A percentile compares a stretch with the other conserved stretches of the same genome.
Conservation (phyloP, 1,140 invertebrate genomes). For the Gryllus bimaculatus region DNA sequence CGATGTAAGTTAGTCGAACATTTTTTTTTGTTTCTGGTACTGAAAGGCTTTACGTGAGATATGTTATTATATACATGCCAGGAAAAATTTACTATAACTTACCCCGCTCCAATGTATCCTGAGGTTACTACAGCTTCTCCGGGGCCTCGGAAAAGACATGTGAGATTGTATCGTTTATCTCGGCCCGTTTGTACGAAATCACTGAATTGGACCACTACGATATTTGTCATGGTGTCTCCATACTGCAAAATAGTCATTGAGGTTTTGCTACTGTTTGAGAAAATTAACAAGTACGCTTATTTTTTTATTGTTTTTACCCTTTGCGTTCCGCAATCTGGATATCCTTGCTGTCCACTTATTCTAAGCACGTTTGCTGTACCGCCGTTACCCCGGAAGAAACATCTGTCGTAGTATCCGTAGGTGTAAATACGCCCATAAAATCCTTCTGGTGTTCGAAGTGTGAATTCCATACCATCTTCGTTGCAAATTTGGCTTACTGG, state of each 20-base stretch:
- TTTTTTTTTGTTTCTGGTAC: background rate
- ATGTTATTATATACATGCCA: background rate
- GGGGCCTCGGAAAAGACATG: conserved; percentile 79
- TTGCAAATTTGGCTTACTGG: conserved; percentile 82
- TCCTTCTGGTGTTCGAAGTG: conserved; percentile 72
- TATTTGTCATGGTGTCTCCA: conserved; percentile 86
- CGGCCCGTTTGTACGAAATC: conserved; percentile 84
- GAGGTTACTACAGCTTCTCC: conserved; percentile 88
- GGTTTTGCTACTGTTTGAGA: background rate
- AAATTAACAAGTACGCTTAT: background rate
- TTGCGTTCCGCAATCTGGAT: conserved; percentile 84
- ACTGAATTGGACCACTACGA: conserved; percentile 88
- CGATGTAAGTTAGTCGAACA: background rate
- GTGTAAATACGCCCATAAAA: conserved; percentile 86
- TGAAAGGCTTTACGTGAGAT: background rate
- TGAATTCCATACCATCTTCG: conserved; percentile 90
- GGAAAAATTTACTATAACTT: conserved; percentile 29
- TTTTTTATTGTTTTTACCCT: conserved; percentile 37
- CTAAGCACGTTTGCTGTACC: conserved; percentile 70
- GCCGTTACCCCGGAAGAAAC: conserved; percentile 83
- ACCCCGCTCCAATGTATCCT: conserved; percentile 87
- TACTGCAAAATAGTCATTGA: conserved; percentile 46
- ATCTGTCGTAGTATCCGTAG: conserved; percentile 82
- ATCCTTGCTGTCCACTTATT: conserved; percentile 78
- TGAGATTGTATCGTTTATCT: conserved; percentile 86